Percentiles rank a stretch among this genome's conserved stretches.
phyloP scores from a whole-genome alignment of 2,888 invertebrate genomes.

The Mimas tiliae region DNA sequence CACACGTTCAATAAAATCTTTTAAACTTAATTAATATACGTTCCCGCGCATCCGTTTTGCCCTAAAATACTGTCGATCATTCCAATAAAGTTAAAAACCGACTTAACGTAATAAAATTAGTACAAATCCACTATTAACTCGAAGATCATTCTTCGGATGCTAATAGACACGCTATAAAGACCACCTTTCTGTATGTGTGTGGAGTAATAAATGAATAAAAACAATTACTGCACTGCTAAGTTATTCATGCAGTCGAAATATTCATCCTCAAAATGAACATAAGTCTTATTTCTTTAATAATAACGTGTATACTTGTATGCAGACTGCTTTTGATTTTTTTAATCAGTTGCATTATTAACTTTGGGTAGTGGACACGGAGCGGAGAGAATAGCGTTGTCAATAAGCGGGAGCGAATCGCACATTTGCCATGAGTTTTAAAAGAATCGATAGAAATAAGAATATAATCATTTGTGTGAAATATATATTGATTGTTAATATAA shows the following conservation, averaged over 20 bases:
- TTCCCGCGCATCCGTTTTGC: slow-evolving; percentile 47
- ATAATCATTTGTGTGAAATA: not conserved
- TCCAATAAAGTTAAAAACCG: slow-evolving; percentile 65
- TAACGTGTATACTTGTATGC: slow-evolving; percentile 44
- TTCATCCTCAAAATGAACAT: slow-evolving; percentile 25
- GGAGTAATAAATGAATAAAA: slow-evolving; percentile 78
- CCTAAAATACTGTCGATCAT: slow-evolving; percentile 51
- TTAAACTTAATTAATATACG: slow-evolving; percentile 46
- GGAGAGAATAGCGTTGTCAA: slow-evolving; percentile 38
- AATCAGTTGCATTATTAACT: slow-evolving; percentile 40
- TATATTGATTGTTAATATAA: slow-evolving; percentile 16
- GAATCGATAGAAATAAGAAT: not conserved
- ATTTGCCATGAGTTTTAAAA: slow-evolving; percentile 22
- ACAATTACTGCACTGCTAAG: slow-evolving; percentile 66
- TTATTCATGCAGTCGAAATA: slow-evolving; percentile 35
- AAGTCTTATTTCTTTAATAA: slow-evolving; percentile 31
- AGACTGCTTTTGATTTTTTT: slow-evolving; percentile 38
- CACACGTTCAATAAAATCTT: slow-evolving; percentile 25
- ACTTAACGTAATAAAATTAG: slow-evolving; percentile 70
- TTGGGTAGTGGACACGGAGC: slow-evolving; percentile 45
- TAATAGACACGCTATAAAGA: slow-evolving; percentile 69
- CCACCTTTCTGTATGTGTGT: slow-evolving; percentile 69
- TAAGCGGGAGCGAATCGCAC: slow-evolving; percentile 45
- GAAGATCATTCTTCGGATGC: slow-evolving; percentile 61
- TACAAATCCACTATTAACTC: slow-evolving; percentile 61